phyloP scores from a whole-genome alignment of 2,888 invertebrate species.

The Dendrolimus pini region DNA sequence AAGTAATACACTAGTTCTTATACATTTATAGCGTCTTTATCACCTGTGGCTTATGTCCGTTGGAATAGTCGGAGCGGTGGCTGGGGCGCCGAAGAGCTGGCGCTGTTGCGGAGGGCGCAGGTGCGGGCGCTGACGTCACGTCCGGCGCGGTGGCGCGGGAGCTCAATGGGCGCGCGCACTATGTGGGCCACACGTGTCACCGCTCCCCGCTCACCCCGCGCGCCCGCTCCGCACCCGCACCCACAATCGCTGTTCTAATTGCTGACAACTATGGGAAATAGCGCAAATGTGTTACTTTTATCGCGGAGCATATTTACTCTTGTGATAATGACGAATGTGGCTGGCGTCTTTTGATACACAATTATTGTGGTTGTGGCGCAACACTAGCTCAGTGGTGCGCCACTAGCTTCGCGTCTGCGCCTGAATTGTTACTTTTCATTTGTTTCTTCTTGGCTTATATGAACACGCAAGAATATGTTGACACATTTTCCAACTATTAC shows the following conservation, averaged over 20 bases:
- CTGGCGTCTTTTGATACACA: conserved; percentile 25
- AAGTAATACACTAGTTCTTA: no score
- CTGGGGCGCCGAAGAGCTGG: conserved; percentile 4
- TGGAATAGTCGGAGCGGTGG: no score
- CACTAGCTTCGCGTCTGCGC: no score
- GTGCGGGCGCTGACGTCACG: conserved; percentile 55
- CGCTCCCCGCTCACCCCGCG: conserved; percentile 21
- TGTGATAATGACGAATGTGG: conserved; percentile 48
- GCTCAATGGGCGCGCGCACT: conserved; percentile 57
- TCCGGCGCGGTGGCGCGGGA: conserved; percentile 47
- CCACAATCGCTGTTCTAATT: conserved; percentile 58
- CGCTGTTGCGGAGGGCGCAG: conserved; percentile 35
- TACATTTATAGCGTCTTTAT: no score
- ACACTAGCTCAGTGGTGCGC: conserved; percentile 5
- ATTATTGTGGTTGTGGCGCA: conserved; percentile 23
- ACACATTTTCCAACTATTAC: no score
- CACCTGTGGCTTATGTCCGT: no score
- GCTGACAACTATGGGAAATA: conserved; percentile 70
- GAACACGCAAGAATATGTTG: no score
- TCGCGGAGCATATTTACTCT: conserved; percentile 50
- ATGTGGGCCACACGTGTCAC: conserved; percentile 73
- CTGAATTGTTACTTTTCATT: no score
- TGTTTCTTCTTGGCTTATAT: no score
- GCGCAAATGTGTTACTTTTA: conserved; percentile 61
- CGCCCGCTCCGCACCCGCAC: conserved; percentile 26